These are phyloP conservation scores for Pyralis farinalis DNA, from an alignment of 2,888 invertebrate species.

Conservation along the genomic window DNA sequence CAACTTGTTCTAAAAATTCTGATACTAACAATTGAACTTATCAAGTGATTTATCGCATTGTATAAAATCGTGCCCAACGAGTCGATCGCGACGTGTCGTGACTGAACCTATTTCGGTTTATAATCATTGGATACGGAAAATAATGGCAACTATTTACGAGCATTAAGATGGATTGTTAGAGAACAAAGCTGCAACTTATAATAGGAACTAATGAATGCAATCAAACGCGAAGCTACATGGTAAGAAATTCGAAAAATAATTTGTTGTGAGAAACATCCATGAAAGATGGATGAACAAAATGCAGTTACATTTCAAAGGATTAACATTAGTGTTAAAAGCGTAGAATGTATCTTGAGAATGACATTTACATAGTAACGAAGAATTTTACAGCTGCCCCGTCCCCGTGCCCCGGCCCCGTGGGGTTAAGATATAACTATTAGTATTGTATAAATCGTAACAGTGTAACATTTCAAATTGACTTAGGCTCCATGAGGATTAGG, in stretches of 20 bases:
- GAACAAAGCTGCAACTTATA: conserved; percentile 23
- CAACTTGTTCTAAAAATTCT: no score
- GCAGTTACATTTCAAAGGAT: no score
- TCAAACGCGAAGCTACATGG: background rate
- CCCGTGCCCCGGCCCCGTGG: no score
- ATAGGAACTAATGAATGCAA: conserved; percentile 31
- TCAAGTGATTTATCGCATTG: conserved; percentile 34
- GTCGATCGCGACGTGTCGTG: conserved; percentile 41
- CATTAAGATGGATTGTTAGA: conserved; percentile 31
- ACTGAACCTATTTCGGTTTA: conserved; percentile 47
- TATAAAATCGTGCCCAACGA: conserved; percentile 40
- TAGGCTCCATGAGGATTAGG: conserved; percentile 8
- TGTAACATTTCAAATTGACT: conserved; percentile 9
- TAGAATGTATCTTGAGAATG: no score
- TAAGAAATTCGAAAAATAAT: no score
- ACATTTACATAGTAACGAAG: no score
- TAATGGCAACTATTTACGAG: conserved; percentile 35
- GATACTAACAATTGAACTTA: background rate
- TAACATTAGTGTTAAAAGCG: no score
- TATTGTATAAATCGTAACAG: background rate
- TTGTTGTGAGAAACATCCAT: no score
- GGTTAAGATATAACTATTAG: no score
- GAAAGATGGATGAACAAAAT: no score
- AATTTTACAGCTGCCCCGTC: no score
- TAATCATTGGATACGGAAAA: conserved; percentile 51